A percentile compares a stretch with the other conserved stretches of the same genome.
phyloP scores from a whole-genome alignment of 1,140 invertebrate species.

The Octopus bimaculoides region DNA sequence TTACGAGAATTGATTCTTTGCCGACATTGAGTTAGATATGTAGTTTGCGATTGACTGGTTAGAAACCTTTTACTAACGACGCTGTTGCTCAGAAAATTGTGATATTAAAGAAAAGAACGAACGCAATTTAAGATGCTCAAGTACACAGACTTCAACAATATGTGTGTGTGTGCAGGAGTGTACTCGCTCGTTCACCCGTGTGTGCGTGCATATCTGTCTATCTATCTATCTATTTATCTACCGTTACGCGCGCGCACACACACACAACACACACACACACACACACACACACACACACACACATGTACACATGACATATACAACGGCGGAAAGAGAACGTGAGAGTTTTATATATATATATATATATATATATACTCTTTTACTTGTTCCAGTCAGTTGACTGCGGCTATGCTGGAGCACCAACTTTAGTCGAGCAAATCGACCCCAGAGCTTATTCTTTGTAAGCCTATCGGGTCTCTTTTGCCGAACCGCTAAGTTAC shows the following conservation, averaged over 20 bases:
- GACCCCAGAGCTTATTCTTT: too few species aligned
- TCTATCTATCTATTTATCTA: background rate
- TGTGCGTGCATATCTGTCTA: background rate
- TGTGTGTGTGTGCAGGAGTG: background rate
- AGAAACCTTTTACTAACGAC: too few species aligned
- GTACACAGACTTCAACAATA: background rate
- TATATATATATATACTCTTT: slow-evolving; percentile 8
- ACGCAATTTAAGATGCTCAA: background rate
- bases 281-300: background rate
- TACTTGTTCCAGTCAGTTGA: too few species aligned
- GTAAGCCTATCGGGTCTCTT: too few species aligned
- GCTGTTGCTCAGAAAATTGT: background rate
- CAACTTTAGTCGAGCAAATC: too few species aligned
- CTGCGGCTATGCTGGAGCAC: too few species aligned
- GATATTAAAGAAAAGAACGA: background rate
- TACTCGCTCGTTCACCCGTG: too few species aligned
- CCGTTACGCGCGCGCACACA: background rate
- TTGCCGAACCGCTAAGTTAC: too few species aligned
- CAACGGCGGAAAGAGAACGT: background rate
- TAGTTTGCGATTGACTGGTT: too few species aligned
- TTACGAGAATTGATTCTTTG: too few species aligned
- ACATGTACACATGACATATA: background rate
- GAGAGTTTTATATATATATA: background rate
- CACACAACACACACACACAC: background rate
- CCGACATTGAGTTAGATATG: too few species aligned